These are phyloP conservation scores for Plestiodon gilberti DNA, from an alignment of 2,113 vertebrate species.

Conservation along the genomic window DNA sequence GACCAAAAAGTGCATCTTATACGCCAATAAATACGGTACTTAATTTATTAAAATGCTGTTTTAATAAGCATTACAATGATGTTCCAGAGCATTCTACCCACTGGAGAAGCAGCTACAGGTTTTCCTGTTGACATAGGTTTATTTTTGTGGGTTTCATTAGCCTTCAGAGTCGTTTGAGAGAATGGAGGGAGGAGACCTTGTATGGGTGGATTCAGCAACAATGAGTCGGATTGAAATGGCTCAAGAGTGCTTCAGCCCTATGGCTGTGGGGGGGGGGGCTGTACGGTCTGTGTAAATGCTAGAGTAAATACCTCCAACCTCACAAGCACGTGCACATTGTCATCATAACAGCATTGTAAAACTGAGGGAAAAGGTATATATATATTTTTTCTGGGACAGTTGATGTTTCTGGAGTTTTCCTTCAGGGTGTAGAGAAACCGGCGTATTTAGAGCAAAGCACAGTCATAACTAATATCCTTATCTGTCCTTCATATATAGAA, in stretches of 20 bases:
- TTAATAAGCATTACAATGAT: too few species aligned
- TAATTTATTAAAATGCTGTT: too few species aligned
- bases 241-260: background rate
- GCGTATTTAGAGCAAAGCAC: constrained; percentile 34
- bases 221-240: background rate
- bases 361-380: background rate
- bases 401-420: constrained; percentile 34
- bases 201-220: background rate
- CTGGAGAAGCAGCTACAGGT: background rate
- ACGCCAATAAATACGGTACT: too few species aligned
- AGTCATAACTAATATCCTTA: constrained; percentile 31
- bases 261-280: background rate
- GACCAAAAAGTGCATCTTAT: too few species aligned
- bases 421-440: constrained; percentile 7
- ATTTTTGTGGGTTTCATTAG: background rate
- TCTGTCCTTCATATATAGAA: constrained; percentile 29
- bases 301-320: background rate
- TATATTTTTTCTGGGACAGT: background rate
- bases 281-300: background rate
- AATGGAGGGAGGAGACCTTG: too few species aligned
- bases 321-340: background rate
- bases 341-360: background rate
- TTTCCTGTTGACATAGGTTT: background rate
- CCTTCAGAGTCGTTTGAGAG: too few species aligned
- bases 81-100: background rate